These are phyloP conservation scores for Lathamus discolor DNA, from an alignment of 2,113 vertebrate genomes.

Conservation along the genomic window DNA sequence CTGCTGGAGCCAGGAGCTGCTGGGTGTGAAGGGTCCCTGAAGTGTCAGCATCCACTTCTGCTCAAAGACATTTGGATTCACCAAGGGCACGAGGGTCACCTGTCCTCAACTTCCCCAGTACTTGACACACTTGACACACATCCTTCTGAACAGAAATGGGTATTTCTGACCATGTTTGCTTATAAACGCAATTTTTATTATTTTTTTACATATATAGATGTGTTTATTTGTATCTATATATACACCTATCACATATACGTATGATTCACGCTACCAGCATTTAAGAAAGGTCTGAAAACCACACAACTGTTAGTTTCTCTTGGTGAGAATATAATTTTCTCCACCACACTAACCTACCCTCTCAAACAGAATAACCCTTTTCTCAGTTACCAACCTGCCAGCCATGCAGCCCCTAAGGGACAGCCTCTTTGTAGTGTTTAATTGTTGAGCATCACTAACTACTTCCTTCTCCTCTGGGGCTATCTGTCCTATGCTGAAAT, in stretches of 20 bases:
- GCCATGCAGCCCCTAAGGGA: not conserved
- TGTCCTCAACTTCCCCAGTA: not conserved
- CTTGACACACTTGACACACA: not conserved
- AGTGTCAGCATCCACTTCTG: not conserved
- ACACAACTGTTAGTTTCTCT: not conserved
- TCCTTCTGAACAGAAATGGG: not conserved
- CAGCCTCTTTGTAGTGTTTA: not conserved
- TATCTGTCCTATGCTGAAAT: not conserved
- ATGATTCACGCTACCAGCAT: not conserved
- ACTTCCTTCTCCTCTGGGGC: not conserved
- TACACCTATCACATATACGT: not conserved
- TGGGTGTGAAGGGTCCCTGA: not conserved
- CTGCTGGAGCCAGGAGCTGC: accelerated
- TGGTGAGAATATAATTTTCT: accelerated
- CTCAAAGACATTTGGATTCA: not conserved
- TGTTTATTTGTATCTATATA: not conserved
- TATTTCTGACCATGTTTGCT: not conserved
- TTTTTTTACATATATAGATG: not conserved
- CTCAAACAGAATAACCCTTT: not conserved
- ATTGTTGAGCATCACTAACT: not conserved
- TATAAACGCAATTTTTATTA: not conserved
- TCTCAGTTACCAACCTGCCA: not conserved
- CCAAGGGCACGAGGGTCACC: not conserved
- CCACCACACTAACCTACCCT: accelerated
- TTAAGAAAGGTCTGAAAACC: not conserved